Base-by-base conservation (phyloP, 2,113 vertebrate genomes). In the Parotia lawesii region DNA sequence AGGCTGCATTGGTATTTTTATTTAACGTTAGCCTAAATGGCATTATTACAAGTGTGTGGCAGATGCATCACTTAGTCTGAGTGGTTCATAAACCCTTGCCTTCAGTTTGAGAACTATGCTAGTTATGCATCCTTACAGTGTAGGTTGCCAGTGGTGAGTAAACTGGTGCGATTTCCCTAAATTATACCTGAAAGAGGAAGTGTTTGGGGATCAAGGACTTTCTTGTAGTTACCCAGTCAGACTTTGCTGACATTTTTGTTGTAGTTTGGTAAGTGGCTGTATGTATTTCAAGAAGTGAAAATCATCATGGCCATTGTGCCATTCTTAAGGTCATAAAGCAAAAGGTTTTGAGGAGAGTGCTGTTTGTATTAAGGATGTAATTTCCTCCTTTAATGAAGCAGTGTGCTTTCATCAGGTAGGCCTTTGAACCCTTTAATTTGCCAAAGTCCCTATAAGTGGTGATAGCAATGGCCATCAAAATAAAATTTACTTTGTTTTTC, bases 361-460 rank as follows among this genome's bases (percentile, higher is more conserved):
- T 56, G 9, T 51, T 78, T 72, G 57, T 61, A 17, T 62, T 50
- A 61, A 81, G 62, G 42, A 57, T 50, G 23, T 42, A 11, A 60
- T 71, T 73, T 92, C 7, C 62, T 73, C 14, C 71, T 85, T 85
- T 80, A 77, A 76, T 42, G 24, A 85, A 92, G 58, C 10, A 0
- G 4, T 38, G 13, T 76, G 18, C 76, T 83, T 86, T 89, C 38
- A 70, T 54, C 47, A 77, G 53, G n/a, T 45, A 31, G 60, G 64
- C 37, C 45, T 80, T 19, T n/a, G 50, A 76, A 70, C 45, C 15
- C 61, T 33, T 90, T 67, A 42, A 84, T 88, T 86, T 92, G 64
- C 45, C 47, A 38, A 33, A 48, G 8, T 60, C 50, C 69, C 69
- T 83, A 5, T 21, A 83, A 57, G 22, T 53, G 20, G 16, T 65